Evolutionary conservation across 2,888 invertebrate genomes (phyloP), one percentile per base, ranked within the genome.

Genomic region (Callinectes sapidus): DNA sequence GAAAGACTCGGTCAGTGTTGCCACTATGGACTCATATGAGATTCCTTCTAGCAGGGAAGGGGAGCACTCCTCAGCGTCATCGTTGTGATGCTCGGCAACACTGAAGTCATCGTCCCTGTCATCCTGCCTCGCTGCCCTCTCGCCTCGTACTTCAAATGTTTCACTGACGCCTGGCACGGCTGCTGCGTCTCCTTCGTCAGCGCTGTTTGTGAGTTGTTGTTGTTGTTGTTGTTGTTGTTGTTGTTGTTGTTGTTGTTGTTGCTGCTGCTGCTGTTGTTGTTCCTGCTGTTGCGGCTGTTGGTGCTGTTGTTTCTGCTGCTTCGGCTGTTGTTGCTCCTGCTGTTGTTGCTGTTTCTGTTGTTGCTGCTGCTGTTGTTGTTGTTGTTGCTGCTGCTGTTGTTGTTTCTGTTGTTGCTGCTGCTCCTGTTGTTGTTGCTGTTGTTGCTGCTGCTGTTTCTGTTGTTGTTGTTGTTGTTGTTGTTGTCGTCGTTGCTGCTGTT

Each of bases 21-120:
- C 35, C 81, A 81, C 1, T 8, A 81, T 18, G 71, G 71, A 71
- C 71, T 71, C 71, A 71, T 23, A 71, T 8, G 71, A 16, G 81
- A 81, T 35, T 81, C 81, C 81, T 35, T 16, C 81, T 32, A 81
- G 81, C 32, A 81, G 35, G 35, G 81, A 81, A 32, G 81, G 81
- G 13, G 81, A 81, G 18, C 16, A 1, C 32, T 32, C 81, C 81
- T 35, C 81, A 35, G 1, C 16, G 35, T 35, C 81, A 81, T 81
- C 35, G 35, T 35, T 16, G 13, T 16, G 2, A 81, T 14, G 32
- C 81, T 32, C 81, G 35, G 81, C 81, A 35, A 32, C 81, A 35
- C 32, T 13, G 16, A n/a, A 35, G 35, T 35, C 32, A 10, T 16
- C 81, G 13, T 16, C 81, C 32, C 2, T 81, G 81, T 81, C 81